Percentiles rank a stretch among this genome's conserved stretches.
Evolutionary conservation across 1,140 invertebrate species (phyloP).

Genomic region (Lamellibrachia luymesi): DNA sequence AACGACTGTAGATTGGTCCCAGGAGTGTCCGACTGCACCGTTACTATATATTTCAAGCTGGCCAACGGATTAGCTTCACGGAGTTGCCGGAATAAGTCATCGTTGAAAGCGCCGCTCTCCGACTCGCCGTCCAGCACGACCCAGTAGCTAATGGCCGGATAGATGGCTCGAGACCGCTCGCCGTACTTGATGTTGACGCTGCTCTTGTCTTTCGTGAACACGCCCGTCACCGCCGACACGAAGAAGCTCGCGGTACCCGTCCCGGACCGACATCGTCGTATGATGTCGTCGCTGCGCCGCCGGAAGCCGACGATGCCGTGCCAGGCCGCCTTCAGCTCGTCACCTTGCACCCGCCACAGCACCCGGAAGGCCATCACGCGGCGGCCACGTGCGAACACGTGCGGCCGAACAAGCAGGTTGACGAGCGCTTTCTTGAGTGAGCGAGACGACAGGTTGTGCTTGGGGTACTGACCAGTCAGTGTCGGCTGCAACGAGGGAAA

Average conservation of each 20-base stretch:
- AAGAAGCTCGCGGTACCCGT: neutral
- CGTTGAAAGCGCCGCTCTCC: neutral
- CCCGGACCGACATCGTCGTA: neutral
- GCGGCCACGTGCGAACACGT: neutral
- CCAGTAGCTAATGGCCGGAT: conserved; percentile 8
- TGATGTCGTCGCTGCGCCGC: conserved; percentile 13
- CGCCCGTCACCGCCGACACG: neutral
- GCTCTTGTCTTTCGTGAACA: conserved; percentile 7
- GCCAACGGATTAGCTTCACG: neutral
- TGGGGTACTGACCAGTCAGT: neutral
- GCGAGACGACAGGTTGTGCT: neutral
- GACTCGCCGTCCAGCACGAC: neutral
- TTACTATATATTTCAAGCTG: neutral
- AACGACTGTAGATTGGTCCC: neutral
- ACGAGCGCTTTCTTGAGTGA: neutral
- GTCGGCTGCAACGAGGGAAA: neutral
- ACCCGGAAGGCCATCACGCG: conserved; percentile 11
- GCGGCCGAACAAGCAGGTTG: conserved; percentile 6
- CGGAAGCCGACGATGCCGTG: neutral
- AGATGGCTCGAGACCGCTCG: neutral
- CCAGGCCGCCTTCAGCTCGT: conserved; percentile 10
- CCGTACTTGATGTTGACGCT: neutral
- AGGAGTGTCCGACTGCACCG: neutral
- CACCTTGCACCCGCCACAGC: neutral
- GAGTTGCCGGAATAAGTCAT: neutral